Evolutionary conservation across 2,113 vertebrate genomes (phyloP).

Genomic region (Aepyceros melampus): DNA sequence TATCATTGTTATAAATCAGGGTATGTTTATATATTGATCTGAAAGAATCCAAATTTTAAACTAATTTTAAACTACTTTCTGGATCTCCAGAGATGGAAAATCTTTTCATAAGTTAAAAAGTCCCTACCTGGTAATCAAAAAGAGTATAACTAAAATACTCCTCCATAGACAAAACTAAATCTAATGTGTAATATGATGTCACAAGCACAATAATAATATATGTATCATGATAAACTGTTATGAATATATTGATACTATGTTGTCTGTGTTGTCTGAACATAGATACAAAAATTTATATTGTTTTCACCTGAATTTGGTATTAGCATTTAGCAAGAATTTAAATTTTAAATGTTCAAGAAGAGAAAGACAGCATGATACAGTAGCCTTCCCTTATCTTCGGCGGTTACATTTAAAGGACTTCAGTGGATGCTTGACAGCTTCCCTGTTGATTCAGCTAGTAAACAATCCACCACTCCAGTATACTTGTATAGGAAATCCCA

Average conservation of each 20-base stretch:
- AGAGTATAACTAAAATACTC: neutral
- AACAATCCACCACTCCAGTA: neutral
- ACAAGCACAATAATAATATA: neutral
- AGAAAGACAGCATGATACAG: neutral
- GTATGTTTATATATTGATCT: neutral
- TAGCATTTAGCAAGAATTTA: neutral
- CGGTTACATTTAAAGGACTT: neutral
- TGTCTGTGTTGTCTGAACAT: neutral
- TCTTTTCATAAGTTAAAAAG: neutral
- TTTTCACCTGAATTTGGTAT: neutral
- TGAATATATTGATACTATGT: neutral
- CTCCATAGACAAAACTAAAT: neutral
- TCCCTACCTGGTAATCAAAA: neutral
- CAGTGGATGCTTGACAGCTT: neutral
- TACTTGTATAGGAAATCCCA: neutral
- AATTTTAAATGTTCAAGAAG: neutral
- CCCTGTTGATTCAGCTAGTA: neutral
- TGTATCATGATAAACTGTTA: neutral
- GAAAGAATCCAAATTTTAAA: neutral
- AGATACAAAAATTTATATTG: neutral
- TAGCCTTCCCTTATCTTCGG: neutral
- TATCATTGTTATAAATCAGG: neutral
- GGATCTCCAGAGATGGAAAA: neutral
- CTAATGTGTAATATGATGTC: neutral
- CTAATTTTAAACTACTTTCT: neutral